Base-by-base conservation (phyloP, 2,113 vertebrate species). In the Eira barbara region DNA sequence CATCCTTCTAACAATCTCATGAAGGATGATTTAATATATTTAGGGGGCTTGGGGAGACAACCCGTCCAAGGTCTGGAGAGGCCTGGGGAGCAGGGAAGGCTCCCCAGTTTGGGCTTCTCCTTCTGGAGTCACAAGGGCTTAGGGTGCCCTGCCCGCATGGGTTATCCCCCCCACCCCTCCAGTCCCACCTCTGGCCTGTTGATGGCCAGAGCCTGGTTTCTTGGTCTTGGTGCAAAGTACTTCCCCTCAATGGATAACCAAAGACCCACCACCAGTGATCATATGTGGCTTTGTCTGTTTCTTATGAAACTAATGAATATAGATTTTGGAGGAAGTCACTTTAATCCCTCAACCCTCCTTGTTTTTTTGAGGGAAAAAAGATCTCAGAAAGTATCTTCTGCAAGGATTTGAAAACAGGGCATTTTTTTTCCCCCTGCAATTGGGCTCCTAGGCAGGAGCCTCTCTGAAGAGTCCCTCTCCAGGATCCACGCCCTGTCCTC, bases 21-120 rank as follows among this genome's bases (percentile, higher is more conserved):
- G 84, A 90, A 95, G 31, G 80, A 57, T 7, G 23, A 45, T 39
- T 86, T 84, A 87, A 92, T 92, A 23, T 36, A 36, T 36, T 69
- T 69, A 94, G 39, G 87, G 97, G 97, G 83, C 47, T 94, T 73
- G n/a, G 86, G 81, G 63, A 94, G 23, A 36, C 20, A 13, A 13
- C 67, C 78, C 39, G 4, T 31, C 13, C 63, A 31, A 61, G 55
- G 63, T 92, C 89, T 23, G 42, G 49, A 57, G 12, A 92, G 20
- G 11, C 5, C 12, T 14, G 17, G 59, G 47, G 20, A 65, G 25
- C 5, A 4, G 25, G 57, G 25, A 34, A 11, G 20, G 31, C 12
- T 55, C n/a, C n/a, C n/a, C 18, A 18, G 25, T 76, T 0, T 3
- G 1, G 1, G 2, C 36, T 18, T 21, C 7, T 59, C 20, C 25